These are phyloP conservation scores for Diplosoma virens DNA, from an alignment of 23 tunicate species.

Conservation along the genomic window DNA sequence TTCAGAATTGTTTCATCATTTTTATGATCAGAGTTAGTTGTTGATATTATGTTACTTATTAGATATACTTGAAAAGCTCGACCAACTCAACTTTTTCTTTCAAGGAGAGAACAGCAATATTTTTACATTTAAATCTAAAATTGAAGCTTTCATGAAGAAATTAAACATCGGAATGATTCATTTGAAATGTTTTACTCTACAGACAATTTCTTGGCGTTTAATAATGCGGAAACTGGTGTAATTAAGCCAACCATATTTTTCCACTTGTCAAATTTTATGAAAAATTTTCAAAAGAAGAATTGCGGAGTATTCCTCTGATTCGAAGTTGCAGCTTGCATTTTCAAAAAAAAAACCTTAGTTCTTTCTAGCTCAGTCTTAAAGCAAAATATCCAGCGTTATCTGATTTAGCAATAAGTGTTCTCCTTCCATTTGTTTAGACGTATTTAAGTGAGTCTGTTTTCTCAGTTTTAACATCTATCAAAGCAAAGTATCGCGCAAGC, in stretches of 20 bases:
- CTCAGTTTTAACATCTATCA: no score
- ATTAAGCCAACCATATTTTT: background rate
- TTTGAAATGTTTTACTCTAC: no score
- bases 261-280: background rate
- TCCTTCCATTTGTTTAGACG: background rate
- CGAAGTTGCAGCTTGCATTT: background rate
- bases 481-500: no score
- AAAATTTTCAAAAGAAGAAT: background rate
- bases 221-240: background rate
- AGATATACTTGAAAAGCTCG: background rate
- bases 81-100: background rate
- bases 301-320: background rate
- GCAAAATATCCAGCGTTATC: no score
- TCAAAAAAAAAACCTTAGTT: background rate
- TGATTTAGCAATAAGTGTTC: no score
- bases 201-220: background rate
- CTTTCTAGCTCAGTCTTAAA: background rate
- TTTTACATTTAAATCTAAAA: background rate
- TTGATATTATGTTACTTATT: background rate
- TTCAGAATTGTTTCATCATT: background rate
- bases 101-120: background rate
- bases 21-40: background rate
- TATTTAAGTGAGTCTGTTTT: background rate
- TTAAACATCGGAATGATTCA: no score
- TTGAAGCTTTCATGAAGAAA: no score